Percentiles rank a stretch among this genome's conserved stretches.
These are phyloP conservation scores for Drosophila pseudoananassae DNA, from an alignment of 1,140 invertebrate species.

Conservation along the genomic window DNA sequence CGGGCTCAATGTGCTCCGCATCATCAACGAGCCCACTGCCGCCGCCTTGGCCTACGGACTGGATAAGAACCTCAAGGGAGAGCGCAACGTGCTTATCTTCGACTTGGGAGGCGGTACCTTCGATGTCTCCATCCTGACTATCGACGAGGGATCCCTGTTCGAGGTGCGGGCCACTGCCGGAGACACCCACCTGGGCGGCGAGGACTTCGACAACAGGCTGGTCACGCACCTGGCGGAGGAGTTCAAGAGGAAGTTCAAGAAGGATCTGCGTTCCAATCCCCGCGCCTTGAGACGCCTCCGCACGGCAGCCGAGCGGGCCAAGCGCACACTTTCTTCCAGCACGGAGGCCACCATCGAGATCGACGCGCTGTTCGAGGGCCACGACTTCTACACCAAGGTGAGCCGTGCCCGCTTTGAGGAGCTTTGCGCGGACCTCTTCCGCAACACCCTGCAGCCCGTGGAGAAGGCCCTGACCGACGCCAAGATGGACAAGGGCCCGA, in stretches of 20 bases:
- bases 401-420: constrained; percentile 94
- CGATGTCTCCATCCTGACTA: background rate
- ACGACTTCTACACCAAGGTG: constrained; percentile 85
- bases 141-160: constrained; percentile 56
- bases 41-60: background rate
- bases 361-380: constrained; percentile 89
- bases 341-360: constrained; percentile 90
- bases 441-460: constrained; percentile 88
- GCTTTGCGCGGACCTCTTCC: constrained; percentile 92
- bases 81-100: background rate
- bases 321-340: constrained; percentile 88
- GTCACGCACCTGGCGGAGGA: constrained; percentile 91
- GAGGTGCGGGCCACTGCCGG: constrained; percentile 91
- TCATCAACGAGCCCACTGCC: constrained; percentile 1
- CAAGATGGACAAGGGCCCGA: constrained; percentile 88
- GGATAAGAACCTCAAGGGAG: background rate
- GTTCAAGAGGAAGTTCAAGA: constrained; percentile 93
- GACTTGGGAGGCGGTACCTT: background rate
- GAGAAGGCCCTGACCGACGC: constrained; percentile 90
- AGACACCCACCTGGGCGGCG: constrained; percentile 89
- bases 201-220: constrained; percentile 87
- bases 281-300: constrained; percentile 90
- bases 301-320: constrained; percentile 90
- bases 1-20: background rate
- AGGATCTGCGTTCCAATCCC: constrained; percentile 90